Evolutionary conservation across 2,113 vertebrate species (phyloP).

Genomic region (Euleptes europaea): DNA sequence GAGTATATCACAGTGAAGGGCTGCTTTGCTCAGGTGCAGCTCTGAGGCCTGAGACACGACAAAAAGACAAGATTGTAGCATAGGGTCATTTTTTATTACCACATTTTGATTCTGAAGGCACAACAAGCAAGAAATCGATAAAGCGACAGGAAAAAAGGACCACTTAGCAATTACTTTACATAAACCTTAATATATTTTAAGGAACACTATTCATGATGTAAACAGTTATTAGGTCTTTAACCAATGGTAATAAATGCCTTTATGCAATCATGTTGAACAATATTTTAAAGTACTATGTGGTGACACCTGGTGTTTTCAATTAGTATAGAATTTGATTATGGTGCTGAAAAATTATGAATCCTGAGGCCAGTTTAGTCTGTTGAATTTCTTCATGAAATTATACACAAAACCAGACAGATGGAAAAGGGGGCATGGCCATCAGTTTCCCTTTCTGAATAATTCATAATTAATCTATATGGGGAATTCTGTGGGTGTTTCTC

Average conservation of each 20-base stretch:
- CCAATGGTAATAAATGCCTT: slow-evolving; percentile 15
- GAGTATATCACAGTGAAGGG: not conserved
- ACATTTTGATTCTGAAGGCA: slow-evolving; percentile 34
- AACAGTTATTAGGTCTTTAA: not conserved
- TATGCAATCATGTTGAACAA: not conserved
- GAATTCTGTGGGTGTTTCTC: no score
- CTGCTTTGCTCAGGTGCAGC: not conserved
- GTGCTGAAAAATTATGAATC: not conserved
- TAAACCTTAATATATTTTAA: slow-evolving; percentile 11
- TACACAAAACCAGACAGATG: not conserved
- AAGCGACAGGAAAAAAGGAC: not conserved
- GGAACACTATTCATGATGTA: not conserved
- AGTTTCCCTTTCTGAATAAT: no score
- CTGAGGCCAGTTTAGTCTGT: not conserved
- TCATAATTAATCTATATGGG: no score
- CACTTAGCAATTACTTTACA: slow-evolving; percentile 13
- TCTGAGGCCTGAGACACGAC: not conserved
- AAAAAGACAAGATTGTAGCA: slow-evolving; percentile 5
- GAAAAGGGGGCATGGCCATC: no score
- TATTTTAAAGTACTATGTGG: slow-evolving; percentile 5
- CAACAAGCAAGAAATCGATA: slow-evolving; percentile 34
- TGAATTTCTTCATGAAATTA: not conserved
- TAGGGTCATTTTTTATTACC: slow-evolving; percentile 24
- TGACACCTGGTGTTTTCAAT: not conserved
- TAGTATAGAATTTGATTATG: not conserved